Conservation (phyloP, 2,888 invertebrate genomes). For the Orthonevra nobilis region DNA sequence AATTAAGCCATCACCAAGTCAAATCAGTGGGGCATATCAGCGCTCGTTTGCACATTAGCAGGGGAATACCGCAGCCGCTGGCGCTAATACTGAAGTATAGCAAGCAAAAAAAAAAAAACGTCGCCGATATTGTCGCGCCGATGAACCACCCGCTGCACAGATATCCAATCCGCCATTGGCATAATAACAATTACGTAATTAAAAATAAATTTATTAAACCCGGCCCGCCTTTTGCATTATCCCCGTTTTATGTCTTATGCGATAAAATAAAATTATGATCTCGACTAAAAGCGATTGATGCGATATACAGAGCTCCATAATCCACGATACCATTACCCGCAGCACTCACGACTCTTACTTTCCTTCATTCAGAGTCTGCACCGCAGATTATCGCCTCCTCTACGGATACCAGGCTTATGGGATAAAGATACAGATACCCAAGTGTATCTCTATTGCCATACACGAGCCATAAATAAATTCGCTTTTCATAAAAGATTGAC, state of each 20-base stretch:
- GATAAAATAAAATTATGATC: slow-evolving; percentile 64
- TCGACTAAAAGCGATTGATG: slow-evolving; percentile 15
- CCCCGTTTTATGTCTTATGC: slow-evolving; percentile 36
- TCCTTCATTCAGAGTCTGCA: slow-evolving; percentile 58
- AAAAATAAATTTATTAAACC: slow-evolving; percentile 62
- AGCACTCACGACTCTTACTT: slow-evolving; percentile 64
- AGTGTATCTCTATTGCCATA: slow-evolving; percentile 4
- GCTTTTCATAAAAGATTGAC: slow-evolving; percentile 57
- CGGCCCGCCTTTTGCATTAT: slow-evolving; percentile 42
- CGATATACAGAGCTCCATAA: background rate
- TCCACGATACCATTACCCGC: background rate
- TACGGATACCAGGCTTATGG: background rate
- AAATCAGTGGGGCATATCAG: background rate
- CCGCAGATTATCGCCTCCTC: slow-evolving; percentile 58
- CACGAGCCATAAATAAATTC: slow-evolving; percentile 60
- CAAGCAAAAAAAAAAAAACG: slow-evolving; percentile 1
- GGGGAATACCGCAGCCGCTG: background rate
- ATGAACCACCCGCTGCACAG: slow-evolving; percentile 16
- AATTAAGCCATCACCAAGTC: slow-evolving; percentile 21
- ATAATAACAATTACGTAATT: slow-evolving; percentile 69
- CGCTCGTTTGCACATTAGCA: background rate
- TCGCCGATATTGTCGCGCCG: slow-evolving; percentile 25
- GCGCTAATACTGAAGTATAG: slow-evolving; percentile 19
- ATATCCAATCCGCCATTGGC: slow-evolving; percentile 19
- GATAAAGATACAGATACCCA: slow-evolving; percentile 24